These are phyloP conservation scores for Dendrolimus kikuchii DNA, from an alignment of 1,140 invertebrate species.

Conservation along the genomic window DNA sequence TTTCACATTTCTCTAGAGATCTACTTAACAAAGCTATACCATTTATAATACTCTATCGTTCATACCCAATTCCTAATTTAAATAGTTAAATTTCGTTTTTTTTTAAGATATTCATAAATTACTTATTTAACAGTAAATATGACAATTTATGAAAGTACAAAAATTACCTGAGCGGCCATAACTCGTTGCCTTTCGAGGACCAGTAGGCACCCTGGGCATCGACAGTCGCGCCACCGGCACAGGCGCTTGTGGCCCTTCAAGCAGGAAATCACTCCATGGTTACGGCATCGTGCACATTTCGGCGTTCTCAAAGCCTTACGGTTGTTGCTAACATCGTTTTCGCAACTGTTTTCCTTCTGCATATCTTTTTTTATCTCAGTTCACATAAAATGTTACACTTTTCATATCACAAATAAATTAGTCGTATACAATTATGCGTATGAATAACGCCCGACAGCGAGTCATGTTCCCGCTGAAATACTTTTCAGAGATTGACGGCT, in stretches of 20 bases:
- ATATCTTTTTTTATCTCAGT: slow-evolving; percentile 14
- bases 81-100: too few relatives aligned
- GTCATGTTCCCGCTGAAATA: slow-evolving; percentile 43
- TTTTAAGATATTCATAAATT: too few relatives aligned
- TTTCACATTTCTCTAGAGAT: too few relatives aligned
- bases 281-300: slow-evolving; percentile 90
- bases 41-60: too few relatives aligned
- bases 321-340: slow-evolving; percentile 14
- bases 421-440: slow-evolving; percentile 4
- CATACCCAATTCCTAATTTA: too few relatives aligned
- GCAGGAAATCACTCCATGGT: slow-evolving; percentile 91
- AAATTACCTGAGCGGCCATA: slow-evolving; percentile 87
- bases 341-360: slow-evolving; percentile 33
- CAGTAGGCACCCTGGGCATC: slow-evolving; percentile 88
- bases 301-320: slow-evolving; percentile 77
- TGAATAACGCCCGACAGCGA: slow-evolving; percentile 14
- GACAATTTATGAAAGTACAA: too few relatives aligned
- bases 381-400: slow-evolving; percentile 6
- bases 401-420: slow-evolving; percentile 3
- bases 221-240: slow-evolving; percentile 85
- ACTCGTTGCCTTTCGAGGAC: slow-evolving; percentile 90
- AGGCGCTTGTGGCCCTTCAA: slow-evolving; percentile 90
- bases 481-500: slow-evolving; percentile 49
- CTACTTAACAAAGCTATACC: too few relatives aligned
- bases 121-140: too few relatives aligned